Conservation (phyloP, 2,113 vertebrate species). For the Syngnathoides biaculeatus region DNA sequence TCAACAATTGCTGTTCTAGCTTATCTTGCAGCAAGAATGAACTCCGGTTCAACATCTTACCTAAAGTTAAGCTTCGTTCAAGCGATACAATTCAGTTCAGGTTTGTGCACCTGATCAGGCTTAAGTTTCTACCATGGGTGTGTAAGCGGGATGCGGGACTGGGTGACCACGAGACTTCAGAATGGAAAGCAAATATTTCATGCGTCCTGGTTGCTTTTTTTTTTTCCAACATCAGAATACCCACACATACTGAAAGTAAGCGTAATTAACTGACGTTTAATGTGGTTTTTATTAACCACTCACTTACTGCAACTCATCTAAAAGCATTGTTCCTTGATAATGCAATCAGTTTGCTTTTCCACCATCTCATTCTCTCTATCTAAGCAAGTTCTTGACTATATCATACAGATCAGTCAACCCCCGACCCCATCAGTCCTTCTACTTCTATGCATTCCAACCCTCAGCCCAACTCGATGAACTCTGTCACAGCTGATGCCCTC, state of each 20-base stretch:
- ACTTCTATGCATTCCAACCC: slow-evolving; percentile 39
- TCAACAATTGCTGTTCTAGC: too few species aligned
- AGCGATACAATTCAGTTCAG: too few species aligned
- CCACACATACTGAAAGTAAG: background rate
- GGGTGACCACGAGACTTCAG: background rate
- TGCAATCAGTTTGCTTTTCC: background rate
- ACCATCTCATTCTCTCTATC: slow-evolving; percentile 12
- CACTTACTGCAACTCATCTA: slow-evolving; percentile 12
- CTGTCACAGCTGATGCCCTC: slow-evolving; percentile 55
- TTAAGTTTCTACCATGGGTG: too few species aligned
- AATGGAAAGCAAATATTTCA: background rate
- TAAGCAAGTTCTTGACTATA: slow-evolving; percentile 16
- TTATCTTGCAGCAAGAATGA: too few species aligned
- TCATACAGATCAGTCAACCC: slow-evolving; percentile 12
- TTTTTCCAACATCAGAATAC: background rate
- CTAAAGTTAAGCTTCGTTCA: too few species aligned
- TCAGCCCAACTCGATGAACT: slow-evolving; percentile 47
- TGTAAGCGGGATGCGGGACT: too few species aligned
- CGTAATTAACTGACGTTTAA: slow-evolving; percentile 7
- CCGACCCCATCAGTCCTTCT: slow-evolving; percentile 5
- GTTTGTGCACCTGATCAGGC: too few species aligned
- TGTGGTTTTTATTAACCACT: slow-evolving; percentile 19
- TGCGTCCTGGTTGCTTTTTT: background rate
- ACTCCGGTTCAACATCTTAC: too few species aligned
- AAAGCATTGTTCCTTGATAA: slow-evolving; percentile 6